These are phyloP conservation scores for Steromphala cineraria DNA, from an alignment of 2,888 invertebrate genomes.

Conservation along the genomic window DNA sequence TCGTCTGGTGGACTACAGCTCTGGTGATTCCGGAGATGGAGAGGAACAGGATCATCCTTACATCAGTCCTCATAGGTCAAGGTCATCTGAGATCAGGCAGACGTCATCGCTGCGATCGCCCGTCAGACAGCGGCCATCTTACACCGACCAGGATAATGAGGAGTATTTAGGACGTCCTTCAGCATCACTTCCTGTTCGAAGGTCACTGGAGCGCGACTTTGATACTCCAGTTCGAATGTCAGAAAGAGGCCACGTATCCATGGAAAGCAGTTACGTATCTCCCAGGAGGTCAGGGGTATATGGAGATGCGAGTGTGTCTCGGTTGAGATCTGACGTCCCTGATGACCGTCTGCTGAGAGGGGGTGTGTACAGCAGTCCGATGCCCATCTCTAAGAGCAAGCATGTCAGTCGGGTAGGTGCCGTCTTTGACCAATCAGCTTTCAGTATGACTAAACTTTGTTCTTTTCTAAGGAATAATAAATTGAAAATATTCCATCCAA, in stretches of 20 bases:
- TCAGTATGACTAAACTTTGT: too few species aligned
- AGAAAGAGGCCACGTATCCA: background rate
- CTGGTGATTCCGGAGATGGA: background rate
- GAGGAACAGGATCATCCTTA: background rate
- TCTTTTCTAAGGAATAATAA: too few species aligned
- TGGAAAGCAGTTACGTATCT: constrained; percentile 6
- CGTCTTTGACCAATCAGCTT: too few species aligned
- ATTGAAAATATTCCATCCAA: too few species aligned
- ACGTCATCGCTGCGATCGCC: background rate
- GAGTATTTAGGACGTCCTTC: background rate
- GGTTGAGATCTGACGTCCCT: constrained; percentile 21
- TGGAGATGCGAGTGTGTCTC: constrained; percentile 6
- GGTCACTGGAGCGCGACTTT: background rate
- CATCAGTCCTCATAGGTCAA: background rate
- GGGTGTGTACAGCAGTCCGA: constrained; percentile 66
- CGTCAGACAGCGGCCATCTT: background rate
- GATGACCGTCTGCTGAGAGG: constrained; percentile 51
- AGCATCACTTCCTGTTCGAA: background rate
- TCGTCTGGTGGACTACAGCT: background rate
- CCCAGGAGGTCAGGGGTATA: constrained; percentile 20
- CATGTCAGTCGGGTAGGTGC: background rate
- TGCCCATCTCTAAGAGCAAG: constrained; percentile 52
- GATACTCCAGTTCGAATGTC: background rate
- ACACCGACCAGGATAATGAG: background rate
- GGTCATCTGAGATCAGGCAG: background rate